Evolutionary conservation across 1,140 invertebrate genomes (phyloP).

Genomic region (Eueides isabella): DNA sequence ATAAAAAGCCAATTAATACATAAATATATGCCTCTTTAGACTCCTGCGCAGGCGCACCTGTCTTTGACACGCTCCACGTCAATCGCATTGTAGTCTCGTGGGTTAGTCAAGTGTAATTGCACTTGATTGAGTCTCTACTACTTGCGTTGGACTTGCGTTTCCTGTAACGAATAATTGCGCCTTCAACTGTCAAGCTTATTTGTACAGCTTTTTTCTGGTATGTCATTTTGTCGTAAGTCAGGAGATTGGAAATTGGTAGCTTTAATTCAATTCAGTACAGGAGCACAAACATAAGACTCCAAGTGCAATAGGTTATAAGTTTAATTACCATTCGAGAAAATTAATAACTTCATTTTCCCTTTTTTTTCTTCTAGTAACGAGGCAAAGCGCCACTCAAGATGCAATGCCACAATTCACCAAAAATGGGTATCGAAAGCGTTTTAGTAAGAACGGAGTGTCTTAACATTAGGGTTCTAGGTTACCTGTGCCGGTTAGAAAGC

Average conservation of each 20-base stretch:
- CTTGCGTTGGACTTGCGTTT: not conserved
- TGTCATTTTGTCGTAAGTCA: not conserved
- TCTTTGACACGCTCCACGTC: not conserved
- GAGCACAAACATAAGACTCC: no score
- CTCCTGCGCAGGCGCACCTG: not conserved
- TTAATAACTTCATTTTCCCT: no score
- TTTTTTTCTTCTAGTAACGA: no score
- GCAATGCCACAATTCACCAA: no score
- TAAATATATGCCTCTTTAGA: not conserved
- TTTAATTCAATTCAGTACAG: no score
- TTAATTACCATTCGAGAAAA: no score
- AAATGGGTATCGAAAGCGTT: no score
- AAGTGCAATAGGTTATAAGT: no score
- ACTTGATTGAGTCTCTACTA: not conserved
- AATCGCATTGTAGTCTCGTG: not conserved
- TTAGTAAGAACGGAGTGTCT: no score
- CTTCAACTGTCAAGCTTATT: not conserved
- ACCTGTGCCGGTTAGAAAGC: no score
- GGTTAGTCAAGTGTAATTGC: constrained; percentile 3
- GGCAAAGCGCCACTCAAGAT: no score
- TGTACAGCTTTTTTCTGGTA: not conserved
- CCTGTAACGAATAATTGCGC: constrained; percentile 1
- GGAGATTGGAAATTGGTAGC: not conserved
- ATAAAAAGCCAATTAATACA: not conserved
- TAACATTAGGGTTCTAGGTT: no score